These are phyloP conservation scores for Rhea americana DNA, from an alignment of 2,113 vertebrate genomes.

Conservation along the genomic window DNA sequence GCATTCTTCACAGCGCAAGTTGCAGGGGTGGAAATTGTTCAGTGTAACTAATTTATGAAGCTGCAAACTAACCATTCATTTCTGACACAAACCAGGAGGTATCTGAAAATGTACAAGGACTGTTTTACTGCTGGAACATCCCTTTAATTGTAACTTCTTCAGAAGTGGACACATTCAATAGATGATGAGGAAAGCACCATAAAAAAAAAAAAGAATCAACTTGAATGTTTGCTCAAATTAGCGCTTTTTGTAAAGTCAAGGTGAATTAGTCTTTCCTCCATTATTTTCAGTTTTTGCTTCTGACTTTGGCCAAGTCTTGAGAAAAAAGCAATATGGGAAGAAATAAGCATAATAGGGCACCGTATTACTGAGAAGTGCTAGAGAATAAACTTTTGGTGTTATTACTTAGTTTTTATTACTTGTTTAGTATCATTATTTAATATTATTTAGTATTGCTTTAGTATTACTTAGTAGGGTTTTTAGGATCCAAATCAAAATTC, in stretches of 20 bases:
- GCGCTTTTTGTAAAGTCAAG: background rate
- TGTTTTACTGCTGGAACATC: constrained; percentile 13
- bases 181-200: background rate
- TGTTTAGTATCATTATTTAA: background rate
- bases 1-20: constrained; percentile 76
- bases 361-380: background rate
- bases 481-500: background rate
- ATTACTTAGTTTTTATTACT: background rate
- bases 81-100: constrained; percentile 59
- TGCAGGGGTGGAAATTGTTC: constrained; percentile 75
- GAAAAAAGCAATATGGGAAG: background rate
- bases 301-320: background rate
- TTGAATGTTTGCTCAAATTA: background rate
- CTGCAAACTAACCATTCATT: constrained; percentile 69
- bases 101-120: constrained; percentile 40
- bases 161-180: background rate
- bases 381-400: background rate
- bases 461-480: background rate
- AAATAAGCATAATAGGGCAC: background rate
- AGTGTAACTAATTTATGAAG: constrained; percentile 74
- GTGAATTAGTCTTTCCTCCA: background rate
- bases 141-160: constrained; percentile 4
- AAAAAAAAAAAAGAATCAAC: background rate
- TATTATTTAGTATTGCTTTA: background rate
- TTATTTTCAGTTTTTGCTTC: background rate